Conservation (phyloP, 1,140 invertebrate genomes). For the Antheraea pernyi region DNA sequence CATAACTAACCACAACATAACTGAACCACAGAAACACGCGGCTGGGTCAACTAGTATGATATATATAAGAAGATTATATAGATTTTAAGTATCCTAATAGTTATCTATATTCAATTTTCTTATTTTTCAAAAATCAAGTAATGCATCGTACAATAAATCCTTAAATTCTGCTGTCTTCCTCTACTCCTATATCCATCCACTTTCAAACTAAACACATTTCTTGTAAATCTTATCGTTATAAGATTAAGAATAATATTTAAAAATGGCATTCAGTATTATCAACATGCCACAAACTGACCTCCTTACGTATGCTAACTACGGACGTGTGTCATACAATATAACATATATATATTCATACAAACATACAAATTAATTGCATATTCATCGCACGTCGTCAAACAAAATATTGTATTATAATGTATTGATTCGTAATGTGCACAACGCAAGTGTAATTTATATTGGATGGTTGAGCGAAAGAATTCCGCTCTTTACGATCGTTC, state of each 20-base stretch:
- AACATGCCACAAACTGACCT: not conserved
- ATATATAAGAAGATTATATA: too few relatives aligned
- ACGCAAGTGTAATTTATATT: slow-evolving; percentile 57
- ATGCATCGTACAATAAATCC: too few relatives aligned
- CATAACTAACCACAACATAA: too few relatives aligned
- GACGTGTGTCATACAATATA: slow-evolving; percentile 38
- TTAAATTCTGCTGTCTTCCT: too few relatives aligned
- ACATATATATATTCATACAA: not conserved
- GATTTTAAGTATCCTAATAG: too few relatives aligned
- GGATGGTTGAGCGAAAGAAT: not conserved
- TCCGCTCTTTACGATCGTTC: not conserved
- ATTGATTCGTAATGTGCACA: slow-evolving; percentile 63
- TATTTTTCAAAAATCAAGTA: too few relatives aligned
- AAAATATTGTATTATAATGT: slow-evolving; percentile 62
- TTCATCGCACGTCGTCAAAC: not conserved
- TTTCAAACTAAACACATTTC: too few relatives aligned
- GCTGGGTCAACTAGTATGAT: too few relatives aligned
- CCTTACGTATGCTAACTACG: slow-evolving; percentile 2
- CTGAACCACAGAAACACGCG: too few relatives aligned
- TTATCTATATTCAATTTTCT: too few relatives aligned
- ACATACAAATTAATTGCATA: not conserved
- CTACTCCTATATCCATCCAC: too few relatives aligned
- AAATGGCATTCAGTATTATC: not conserved
- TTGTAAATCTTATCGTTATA: too few relatives aligned
- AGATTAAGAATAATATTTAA: not conserved